Conservation (phyloP, 2,113 vertebrate genomes). For the Prunella himalayana region DNA sequence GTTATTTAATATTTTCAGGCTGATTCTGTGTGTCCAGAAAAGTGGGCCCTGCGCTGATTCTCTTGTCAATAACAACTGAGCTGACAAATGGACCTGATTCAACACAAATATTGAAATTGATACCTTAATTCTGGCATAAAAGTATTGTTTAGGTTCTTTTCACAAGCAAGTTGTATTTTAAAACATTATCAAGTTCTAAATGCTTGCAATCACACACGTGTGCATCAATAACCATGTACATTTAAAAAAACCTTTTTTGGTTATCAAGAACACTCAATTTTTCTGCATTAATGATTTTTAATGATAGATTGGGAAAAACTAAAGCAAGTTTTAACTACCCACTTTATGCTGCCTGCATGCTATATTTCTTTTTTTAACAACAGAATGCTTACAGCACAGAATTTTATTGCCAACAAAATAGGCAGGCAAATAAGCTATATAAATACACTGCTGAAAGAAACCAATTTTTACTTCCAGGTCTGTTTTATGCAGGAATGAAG, state of each 20-base stretch:
- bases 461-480: neutral
- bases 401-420: neutral
- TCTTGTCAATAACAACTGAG: neutral
- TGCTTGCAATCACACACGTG: accelerated
- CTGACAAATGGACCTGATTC: neutral
- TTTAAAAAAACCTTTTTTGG: neutral
- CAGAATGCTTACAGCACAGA: neutral
- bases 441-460: neutral
- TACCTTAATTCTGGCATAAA: neutral
- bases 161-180: neutral
- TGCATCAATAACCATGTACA: neutral
- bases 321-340: neutral
- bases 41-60: neutral
- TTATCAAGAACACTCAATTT: neutral
- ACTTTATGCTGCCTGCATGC: neutral
- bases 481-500: neutral
- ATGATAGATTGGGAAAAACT: neutral
- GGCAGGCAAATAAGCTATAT: neutral
- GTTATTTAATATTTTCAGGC: constrained; percentile 9
- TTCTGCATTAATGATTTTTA: neutral
- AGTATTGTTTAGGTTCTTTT: neutral
- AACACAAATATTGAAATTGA: constrained; percentile 8
- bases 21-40: neutral
- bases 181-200: neutral
- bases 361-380: neutral